Base-by-base conservation (phyloP, 1,140 invertebrate genomes). In the Samia ricini region DNA sequence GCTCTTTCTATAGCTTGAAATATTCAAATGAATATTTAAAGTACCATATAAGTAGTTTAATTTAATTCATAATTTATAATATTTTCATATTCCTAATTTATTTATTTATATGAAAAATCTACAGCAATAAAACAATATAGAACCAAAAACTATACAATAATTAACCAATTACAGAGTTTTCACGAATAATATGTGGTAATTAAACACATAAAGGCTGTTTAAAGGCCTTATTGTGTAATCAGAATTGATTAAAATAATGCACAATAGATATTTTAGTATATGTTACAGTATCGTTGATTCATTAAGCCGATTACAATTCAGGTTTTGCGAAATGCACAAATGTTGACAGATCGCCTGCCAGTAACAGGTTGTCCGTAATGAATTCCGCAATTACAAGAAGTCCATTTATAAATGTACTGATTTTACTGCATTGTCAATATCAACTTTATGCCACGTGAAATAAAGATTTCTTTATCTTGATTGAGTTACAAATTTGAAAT, bases 311-410 rank as follows among this genome's bases (percentile, higher is more conserved):
- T 52, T 52, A 52, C 51, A 57, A 57, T 20, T 52, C 60, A 19
- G 20, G 60, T 61, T 61, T 66, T 61, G 24, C 48, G 64, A 66
- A 59, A 66, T 56, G 24, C 52, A 60, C 56, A 33, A 56, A 15
- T 24, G 56, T 57, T 64, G 59, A 64, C 62, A 64, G 60, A 67
- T 71, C 65, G 60, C 61, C 60, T 58, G 56, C 59, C 56, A 49
- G 54, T 63, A 51, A 68, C 69, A 64, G 56, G 56, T 56, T 36
- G 55, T 21, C 62, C 19, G 48, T 64, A 71, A 71, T 68, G 65
- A 71, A 71, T 63, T 68, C 62, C 52, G 63, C 63, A 66, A 71
- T 71, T 71, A 68, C 62, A 57, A 57, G 33, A 56, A 55, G 54
- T 58, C 55, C 26, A 55, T 65, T 65, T 57, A 56, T 49, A 42